Conservation (phyloP, 2,797 vertebrate species). For the Sciurus carolinensis region DNA sequence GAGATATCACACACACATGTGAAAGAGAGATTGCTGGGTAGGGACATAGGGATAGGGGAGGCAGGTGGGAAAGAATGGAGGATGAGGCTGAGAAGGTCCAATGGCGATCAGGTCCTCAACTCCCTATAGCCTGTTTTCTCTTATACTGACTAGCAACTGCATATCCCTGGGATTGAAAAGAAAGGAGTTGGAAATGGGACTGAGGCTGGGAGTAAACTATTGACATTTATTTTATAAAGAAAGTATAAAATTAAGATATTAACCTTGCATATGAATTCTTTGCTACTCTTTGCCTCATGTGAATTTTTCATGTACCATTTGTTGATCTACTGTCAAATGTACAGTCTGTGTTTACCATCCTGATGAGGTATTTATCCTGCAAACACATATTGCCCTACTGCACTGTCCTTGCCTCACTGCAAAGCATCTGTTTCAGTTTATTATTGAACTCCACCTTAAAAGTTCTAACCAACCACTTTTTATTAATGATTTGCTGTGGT, state of each 20-base stretch:
- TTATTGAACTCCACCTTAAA: slow-evolving; percentile 57
- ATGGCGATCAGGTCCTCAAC: neutral
- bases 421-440: slow-evolving; percentile 65
- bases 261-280: neutral
- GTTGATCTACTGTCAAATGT: neutral
- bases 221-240: slow-evolving; percentile 10
- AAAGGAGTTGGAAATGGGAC: neutral
- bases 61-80: neutral
- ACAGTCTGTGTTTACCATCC: neutral
- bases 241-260: slow-evolving; percentile 33
- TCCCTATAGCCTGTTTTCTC: neutral
- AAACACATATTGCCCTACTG: neutral
- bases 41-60: neutral
- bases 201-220: neutral
- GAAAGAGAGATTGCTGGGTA: neutral
- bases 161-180: neutral
- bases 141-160: neutral
- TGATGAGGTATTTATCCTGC: slow-evolving; percentile 41
- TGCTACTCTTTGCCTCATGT: neutral
- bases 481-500: neutral
- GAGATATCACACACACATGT: neutral
- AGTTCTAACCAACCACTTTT: neutral
- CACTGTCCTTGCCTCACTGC: neutral
- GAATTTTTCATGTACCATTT: too few relatives aligned
- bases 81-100: neutral